Evolutionary conservation across 2,797 vertebrate species (phyloP), one percentile per base, ranked within the genome.

Genomic region (Australoheros facetus): DNA sequence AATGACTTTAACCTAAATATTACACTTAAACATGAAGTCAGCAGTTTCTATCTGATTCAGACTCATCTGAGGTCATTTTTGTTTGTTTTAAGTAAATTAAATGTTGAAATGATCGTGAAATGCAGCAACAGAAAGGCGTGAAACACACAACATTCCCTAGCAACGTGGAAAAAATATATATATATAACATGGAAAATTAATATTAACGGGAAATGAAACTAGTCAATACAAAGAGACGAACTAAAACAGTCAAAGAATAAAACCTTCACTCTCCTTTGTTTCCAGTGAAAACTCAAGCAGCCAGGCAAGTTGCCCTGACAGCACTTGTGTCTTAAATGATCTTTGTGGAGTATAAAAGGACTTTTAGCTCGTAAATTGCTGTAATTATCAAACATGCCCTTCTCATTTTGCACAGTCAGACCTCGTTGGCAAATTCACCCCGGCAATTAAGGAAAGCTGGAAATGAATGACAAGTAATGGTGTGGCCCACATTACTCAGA

Each of bases 361-460:
- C 83, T 72, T 85, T 85, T 82, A 77, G 83, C 83, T 84, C 53
- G 73, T 77, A 85, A 84, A 93, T 91, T 88, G 85, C 86, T 87
- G 82, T 83, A 89, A 91, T 92, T 91, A 85, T 89, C 87, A 89
- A 84, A 85, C 75, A 80, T 79, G 75, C 72, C 87, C 71, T 80
- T 86, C 86, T 91, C 85, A 83, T 90, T 90, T 87, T 78, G 86
- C 87, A 84, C 85, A 89, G 88, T 86, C 77, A 88, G 91, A 89
- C 71, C 75, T 81, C 71, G 56, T 71, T 79, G 81, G 85, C 84
- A 86, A 89, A 84, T 92, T 89, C 77, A 83, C 73, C 77, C 64
- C 42, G 30, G 56, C 80, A 89, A 89, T 91, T 91, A 88, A 79
- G 59, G 64, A 83, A 80, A 74, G 57, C 82, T 78, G 78, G 39